phyloP scores from a whole-genome alignment of 2,888 invertebrate species.

The Diachrysia chrysitis region DNA sequence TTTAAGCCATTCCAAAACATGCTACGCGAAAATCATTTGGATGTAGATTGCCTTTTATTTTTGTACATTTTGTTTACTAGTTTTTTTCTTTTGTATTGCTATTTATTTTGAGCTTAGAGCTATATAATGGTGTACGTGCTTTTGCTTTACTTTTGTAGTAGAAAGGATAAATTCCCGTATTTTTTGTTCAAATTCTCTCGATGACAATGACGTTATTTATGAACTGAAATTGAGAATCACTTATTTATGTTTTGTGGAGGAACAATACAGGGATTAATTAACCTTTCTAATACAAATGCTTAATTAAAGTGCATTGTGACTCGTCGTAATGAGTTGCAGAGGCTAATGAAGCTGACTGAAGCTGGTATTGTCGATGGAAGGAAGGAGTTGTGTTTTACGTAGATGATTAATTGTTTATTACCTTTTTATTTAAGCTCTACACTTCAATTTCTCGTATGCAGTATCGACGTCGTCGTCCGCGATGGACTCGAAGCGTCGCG shows the following conservation, averaged over 20 bases:
- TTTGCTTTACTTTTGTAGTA: background rate
- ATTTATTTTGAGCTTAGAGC: background rate
- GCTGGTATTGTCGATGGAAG: conserved; percentile 16
- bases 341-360: conserved; percentile 17
- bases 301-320: background rate
- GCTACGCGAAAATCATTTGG: background rate
- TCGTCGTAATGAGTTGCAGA: background rate
- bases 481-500: conserved; percentile 99
- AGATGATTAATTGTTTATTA: conserved; percentile 38
- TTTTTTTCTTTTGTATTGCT: background rate
- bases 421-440: conserved; percentile 50
- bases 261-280: background rate
- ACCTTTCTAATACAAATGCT: background rate
- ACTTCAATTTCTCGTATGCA: conserved; percentile 61
- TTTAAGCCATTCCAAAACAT: background rate
- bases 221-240: too few species aligned
- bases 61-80: background rate
- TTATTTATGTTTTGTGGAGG: too few species aligned
- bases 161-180: background rate
- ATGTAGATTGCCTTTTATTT: background rate
- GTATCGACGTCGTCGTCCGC: conserved; percentile 86
- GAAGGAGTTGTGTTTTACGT: conserved; percentile 7
- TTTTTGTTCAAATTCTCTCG: background rate
- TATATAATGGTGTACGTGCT: background rate
- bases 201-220: too few species aligned